Evolutionary conservation across 1,140 invertebrate species (phyloP).

Genomic region (Catajapyx aquilonaris): DNA sequence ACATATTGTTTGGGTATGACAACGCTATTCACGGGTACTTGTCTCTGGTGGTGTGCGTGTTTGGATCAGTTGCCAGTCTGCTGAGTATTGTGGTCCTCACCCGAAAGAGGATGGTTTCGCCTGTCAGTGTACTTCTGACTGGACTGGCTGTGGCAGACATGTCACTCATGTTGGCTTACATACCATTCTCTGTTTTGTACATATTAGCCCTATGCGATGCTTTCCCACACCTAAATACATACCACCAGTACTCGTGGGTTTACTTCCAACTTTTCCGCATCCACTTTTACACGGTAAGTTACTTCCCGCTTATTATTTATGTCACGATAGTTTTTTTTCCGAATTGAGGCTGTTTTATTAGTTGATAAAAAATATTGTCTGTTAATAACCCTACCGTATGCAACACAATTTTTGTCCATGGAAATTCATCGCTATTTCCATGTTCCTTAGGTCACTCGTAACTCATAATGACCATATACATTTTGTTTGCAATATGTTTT

Average conservation of each 20-base stretch:
- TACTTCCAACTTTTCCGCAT: constrained; percentile 54
- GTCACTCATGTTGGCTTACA: constrained; percentile 80
- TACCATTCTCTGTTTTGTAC: constrained; percentile 68
- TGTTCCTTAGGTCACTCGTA: no score
- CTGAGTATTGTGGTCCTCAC: constrained; percentile 90
- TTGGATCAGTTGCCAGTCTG: constrained; percentile 78
- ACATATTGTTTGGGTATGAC: constrained; percentile 23
- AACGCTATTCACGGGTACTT: constrained; percentile 47
- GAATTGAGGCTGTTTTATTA: no score
- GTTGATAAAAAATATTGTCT: no score
- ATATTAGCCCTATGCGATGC: constrained; percentile 40
- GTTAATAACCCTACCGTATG: no score
- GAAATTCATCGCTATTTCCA: no score
- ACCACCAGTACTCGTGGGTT: constrained; percentile 54
- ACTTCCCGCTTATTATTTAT: no score
- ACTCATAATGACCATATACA: no score
- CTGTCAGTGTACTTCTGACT: constrained; percentile 74
- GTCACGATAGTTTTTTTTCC: no score
- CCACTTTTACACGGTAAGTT: no score
- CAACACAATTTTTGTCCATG: no score
- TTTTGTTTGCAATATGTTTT: no score
- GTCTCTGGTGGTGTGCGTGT: constrained; percentile 59
- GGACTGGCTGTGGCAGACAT: constrained; percentile 80
- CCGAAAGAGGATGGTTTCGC: constrained; percentile 66
- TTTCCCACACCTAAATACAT: constrained; percentile 23